Evolutionary conservation across 1,140 invertebrate genomes (phyloP), one percentile per base, ranked within the genome.

Genomic region (Cydia strobilella): DNA sequence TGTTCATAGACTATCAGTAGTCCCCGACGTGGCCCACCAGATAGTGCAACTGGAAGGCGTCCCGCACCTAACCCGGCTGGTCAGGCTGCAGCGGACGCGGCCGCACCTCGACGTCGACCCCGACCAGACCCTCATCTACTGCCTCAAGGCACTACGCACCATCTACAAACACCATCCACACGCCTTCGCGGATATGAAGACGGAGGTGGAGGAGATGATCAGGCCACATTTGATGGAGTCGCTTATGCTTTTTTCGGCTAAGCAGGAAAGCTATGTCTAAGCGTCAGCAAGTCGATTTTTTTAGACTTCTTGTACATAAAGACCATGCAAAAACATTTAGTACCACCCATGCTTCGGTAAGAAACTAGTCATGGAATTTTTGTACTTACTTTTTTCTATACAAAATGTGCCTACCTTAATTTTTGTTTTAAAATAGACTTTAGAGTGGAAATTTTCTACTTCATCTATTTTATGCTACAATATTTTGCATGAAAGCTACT

Each of bases 1-100:
- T 86, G 84, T 18, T 89, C 42, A 45, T 13, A 95, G 96, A 80
- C 92, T 98, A 48, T 97, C 96, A 79, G 95, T 95, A 39, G 95
- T 97, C 45, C 93, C 94, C 12, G 94, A 95, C 77, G 96, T 97
- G 0, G 96, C 97, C 0, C 91, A 94, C 59, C 95, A 96, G 83
- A 95, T 98, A 18, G 95, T 97, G 1, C 94, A 96, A 74, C 91
- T 96, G 10, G 95, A 97, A 74, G 97, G 97, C 18, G 95, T 97
- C 59, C 94, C 95, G 65, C 95, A 96, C 86, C 94, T 98, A 80
- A 94, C 97, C 73, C 90, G 94, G 75, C 86, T 97, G 39, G 97
- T 96, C 85, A 93, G 95, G 85, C 94, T 96, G 81, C 95, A 95
- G 79, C 88, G 93, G 76, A 85, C 84, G 0, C 83, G 87, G 4